Base-by-base conservation (phyloP, 2,888 invertebrate genomes). In the Morinoia aosen region DNA sequence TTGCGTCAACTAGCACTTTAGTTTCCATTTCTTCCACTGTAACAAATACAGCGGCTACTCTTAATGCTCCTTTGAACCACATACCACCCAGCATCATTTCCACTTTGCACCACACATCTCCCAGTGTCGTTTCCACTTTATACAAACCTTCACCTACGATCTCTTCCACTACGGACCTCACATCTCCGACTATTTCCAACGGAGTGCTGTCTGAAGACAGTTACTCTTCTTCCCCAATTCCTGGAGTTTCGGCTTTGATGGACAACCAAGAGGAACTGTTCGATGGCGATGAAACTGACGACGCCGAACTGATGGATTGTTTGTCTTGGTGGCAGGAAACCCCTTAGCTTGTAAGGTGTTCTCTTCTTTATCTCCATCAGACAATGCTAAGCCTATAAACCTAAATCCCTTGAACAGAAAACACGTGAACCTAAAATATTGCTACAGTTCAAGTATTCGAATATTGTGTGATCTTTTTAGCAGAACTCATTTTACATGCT, bases 251-350 rank as follows among this genome's bases (percentile, higher is more conserved):
- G 11, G 48, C 40, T 90, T 19, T 93, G n/a, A 93, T 93, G 57
- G 58, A 93, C 33, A 14, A 57, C 56, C 93, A 93, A 57, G 48
- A 57, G 57, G 93, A 93, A n/a, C 93, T 93, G 10, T 93, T 93
- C 33, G 93, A 93, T 93, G 93, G 58, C 16, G 19, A 93, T 33
- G 93, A 93, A 33, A 93, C 93, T 14, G 93, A 93, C 11, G 93
- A 93, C 56, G 3, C 93, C 5, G 93, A 93, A 57, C 57, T 93
- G 57, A 93, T 93, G 93, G 93, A 93, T 57, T 93, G 93, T 33
- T 33, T 93, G 16, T 93, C 93, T 56, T 93, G 56, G 93, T 93
- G 93, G 93, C 93, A 93, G 58, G 93, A 93, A 57, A 57, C 57
- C 48, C 93, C 93, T 90, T 90, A 90, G 33, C 25, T 76, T 33